Conservation (phyloP, 2,113 vertebrate genomes). For the Athene cunicularia region DNA sequence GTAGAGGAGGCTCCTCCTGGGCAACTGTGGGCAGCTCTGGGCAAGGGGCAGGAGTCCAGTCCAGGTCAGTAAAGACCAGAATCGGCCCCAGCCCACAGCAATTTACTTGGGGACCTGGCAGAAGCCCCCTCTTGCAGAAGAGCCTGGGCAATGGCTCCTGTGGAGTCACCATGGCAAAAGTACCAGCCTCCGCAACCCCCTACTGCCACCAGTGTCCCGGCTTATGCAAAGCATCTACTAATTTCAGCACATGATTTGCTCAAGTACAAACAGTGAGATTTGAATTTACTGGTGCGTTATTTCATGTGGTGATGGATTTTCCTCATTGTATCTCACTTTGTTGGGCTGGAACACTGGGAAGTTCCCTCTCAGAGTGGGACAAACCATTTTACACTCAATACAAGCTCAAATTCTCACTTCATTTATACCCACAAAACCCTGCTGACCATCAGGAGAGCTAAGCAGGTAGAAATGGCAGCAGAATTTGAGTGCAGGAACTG, state of each 20-base stretch:
- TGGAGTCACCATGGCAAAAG: not conserved
- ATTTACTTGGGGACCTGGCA: not conserved
- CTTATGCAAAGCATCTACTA: not conserved
- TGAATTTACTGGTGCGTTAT: not conserved
- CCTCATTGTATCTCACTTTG: not conserved
- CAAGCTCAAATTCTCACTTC: constrained; percentile 18
- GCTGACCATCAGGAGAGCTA: not conserved
- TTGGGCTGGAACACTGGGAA: not conserved
- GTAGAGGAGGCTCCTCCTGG: not conserved
- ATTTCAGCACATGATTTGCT: not conserved
- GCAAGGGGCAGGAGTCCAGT: not conserved
- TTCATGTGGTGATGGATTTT: not conserved
- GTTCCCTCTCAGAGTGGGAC: not conserved
- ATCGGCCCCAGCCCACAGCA: not conserved
- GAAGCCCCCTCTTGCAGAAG: not conserved
- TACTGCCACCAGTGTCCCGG: not conserved
- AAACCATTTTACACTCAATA: not conserved
- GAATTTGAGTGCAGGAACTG: constrained; percentile 21
- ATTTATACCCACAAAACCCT: constrained; percentile 9
- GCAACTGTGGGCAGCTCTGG: not conserved
- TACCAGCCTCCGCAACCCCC: not conserved
- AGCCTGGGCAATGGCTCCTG: fast-evolving
- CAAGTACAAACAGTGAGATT: not conserved
- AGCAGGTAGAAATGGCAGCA: constrained; percentile 11
- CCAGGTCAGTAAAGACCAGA: not conserved